A percentile compares a stretch with the other conserved stretches of the same genome.
Conservation (phyloP, 2,888 invertebrate species). For the Apodemia zela region DNA sequence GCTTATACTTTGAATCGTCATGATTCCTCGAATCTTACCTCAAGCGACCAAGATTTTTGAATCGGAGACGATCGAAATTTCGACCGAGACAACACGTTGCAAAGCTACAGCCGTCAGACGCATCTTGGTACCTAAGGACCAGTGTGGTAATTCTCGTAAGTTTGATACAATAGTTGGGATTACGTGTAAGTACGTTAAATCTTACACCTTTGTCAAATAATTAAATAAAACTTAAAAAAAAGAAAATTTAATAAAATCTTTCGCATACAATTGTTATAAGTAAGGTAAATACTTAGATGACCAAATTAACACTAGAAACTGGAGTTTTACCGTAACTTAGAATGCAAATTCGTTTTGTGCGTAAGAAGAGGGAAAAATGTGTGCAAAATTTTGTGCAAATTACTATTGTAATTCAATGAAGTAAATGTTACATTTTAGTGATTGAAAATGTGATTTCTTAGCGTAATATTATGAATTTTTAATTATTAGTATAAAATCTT, state of each 20-base stretch:
- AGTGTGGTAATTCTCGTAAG: constrained; percentile 53
- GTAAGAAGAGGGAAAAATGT: no score
- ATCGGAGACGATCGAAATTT: constrained; percentile 67
- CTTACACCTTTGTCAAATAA: background rate
- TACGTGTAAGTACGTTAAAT: constrained; percentile 29
- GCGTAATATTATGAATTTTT: no score
- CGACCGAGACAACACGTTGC: constrained; percentile 70
- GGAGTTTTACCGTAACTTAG: background rate
- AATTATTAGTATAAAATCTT: no score
- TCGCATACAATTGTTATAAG: background rate
- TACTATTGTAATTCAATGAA: no score
- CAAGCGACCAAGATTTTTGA: constrained; percentile 74
- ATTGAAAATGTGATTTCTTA: no score
- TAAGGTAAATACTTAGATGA: background rate
- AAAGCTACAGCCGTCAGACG: constrained; percentile 70
- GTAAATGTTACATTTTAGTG: no score
- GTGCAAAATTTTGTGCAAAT: no score
- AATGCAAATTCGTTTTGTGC: background rate
- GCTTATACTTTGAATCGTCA: constrained; percentile 30
- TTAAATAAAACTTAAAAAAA: background rate
- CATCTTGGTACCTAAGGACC: constrained; percentile 73
- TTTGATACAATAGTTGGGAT: background rate
- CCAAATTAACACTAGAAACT: background rate
- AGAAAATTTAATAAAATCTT: no score
- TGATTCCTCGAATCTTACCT: constrained; percentile 63